Evolutionary conservation across 2,888 invertebrate genomes (phyloP).

Genomic region (Microdon myrmicae): DNA sequence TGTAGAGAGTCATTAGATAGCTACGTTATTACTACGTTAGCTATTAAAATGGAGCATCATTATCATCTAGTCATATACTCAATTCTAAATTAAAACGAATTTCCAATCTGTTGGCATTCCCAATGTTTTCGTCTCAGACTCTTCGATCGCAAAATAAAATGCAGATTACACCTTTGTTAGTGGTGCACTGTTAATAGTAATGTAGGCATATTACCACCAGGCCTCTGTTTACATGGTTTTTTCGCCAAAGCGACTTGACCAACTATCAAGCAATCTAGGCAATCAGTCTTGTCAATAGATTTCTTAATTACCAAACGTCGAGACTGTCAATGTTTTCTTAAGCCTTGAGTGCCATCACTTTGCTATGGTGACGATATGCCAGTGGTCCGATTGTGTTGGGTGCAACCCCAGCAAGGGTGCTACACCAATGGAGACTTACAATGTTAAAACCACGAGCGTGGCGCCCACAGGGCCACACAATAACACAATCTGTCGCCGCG

Average conservation of each 20-base stretch:
- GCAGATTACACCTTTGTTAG: constrained; percentile 29
- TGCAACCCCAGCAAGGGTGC: constrained; percentile 1
- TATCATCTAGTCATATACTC: too few species aligned
- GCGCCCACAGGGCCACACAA: not conserved
- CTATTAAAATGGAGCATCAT: too few species aligned
- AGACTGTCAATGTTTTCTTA: constrained; percentile 23
- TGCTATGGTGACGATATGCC: constrained; percentile 5
- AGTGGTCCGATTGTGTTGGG: not conserved
- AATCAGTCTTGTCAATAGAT: constrained; percentile 32
- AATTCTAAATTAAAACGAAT: too few species aligned
- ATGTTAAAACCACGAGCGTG: not conserved
- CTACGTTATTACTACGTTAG: too few species aligned
- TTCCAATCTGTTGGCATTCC: too few species aligned
- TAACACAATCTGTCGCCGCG: constrained; percentile 20
- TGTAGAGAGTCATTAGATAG: too few species aligned
- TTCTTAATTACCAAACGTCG: constrained; percentile 42
- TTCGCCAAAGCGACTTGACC: too few species aligned
- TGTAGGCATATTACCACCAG: too few species aligned
- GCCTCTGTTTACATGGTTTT: constrained; percentile 6
- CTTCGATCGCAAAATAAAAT: constrained; percentile 30
- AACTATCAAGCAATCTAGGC: constrained; percentile 32
- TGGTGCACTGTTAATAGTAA: constrained; percentile 26
- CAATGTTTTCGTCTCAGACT: too few species aligned
- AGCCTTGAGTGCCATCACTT: constrained; percentile 8
- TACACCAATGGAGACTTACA: too few species aligned